These are phyloP conservation scores for Cheilosia pagana DNA, from an alignment of 2,888 invertebrate genomes.

Conservation along the genomic window DNA sequence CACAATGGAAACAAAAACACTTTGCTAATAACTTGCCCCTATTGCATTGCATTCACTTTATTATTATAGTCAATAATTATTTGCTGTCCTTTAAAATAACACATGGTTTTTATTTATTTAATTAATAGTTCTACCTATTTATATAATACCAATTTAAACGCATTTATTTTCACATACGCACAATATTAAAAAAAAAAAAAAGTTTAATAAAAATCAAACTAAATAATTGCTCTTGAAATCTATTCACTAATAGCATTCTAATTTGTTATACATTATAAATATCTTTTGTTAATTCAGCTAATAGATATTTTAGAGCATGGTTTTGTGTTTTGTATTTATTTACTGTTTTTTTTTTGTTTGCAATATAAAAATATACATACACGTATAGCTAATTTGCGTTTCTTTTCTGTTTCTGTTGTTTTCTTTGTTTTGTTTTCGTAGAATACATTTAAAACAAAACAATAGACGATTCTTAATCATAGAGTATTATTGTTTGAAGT, in stretches of 20 bases:
- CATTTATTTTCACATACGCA: slow-evolving; percentile 37
- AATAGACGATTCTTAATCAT: slow-evolving; percentile 16
- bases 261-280: slow-evolving; percentile 1
- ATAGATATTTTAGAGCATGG: slow-evolving; percentile 18
- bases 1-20: slow-evolving; percentile 4
- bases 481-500: slow-evolving; percentile 35
- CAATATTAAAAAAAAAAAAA: slow-evolving; percentile 9
- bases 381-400: slow-evolving; percentile 57
- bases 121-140: slow-evolving; percentile 56
- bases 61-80: slow-evolving; percentile 38
- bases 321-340: slow-evolving; percentile 5
- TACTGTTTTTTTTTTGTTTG: slow-evolving; percentile 20
- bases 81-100: slow-evolving; percentile 45
- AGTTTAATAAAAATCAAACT: neutral
- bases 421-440: neutral
- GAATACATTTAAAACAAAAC: neutral
- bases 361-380: slow-evolving; percentile 68
- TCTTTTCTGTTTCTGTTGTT: slow-evolving; percentile 8
- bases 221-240: slow-evolving; percentile 36
- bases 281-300: slow-evolving; percentile 28
- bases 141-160: slow-evolving; percentile 62
- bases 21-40: slow-evolving; percentile 38
- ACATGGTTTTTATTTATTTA: slow-evolving; percentile 14
- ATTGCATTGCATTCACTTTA: slow-evolving; percentile 62
- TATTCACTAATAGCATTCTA: slow-evolving; percentile 49